Conservation (phyloP, 1,140 invertebrate genomes). For the Acarapis woodi region DNA sequence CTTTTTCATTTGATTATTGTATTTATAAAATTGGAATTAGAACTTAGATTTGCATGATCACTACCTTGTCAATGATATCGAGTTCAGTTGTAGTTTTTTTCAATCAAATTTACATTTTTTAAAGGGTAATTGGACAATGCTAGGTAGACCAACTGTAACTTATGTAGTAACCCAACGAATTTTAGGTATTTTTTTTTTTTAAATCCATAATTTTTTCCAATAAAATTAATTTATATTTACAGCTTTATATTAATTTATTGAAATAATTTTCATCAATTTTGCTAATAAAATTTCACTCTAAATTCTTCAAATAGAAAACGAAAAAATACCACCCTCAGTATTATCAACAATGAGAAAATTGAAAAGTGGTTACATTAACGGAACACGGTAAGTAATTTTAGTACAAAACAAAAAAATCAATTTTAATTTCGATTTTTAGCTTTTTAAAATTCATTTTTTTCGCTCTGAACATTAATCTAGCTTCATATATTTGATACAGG, state of each 20-base stretch:
- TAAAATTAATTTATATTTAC: slow-evolving; percentile 5
- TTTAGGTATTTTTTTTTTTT: slow-evolving; percentile 12
- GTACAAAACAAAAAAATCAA: slow-evolving; percentile 8
- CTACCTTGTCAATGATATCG: slow-evolving; percentile 67
- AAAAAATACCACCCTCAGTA: slow-evolving; percentile 66
- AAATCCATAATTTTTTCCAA: slow-evolving; percentile 2
- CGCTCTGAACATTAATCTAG: too few species aligned
- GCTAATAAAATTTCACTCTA: background rate
- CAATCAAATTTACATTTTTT: slow-evolving; percentile 62
- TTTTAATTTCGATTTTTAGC: background rate
- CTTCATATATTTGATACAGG: slow-evolving; percentile 5
- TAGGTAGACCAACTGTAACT: slow-evolving; percentile 59
- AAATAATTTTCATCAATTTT: background rate
- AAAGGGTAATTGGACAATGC: slow-evolving; percentile 61
- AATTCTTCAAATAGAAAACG: slow-evolving; percentile 36
- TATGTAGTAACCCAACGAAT: slow-evolving; percentile 21
- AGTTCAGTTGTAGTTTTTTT: slow-evolving; percentile 55
- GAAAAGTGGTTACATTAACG: slow-evolving; percentile 93
- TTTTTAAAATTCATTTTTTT: slow-evolving; percentile 10
- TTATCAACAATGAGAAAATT: slow-evolving; percentile 92
- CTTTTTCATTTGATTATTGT: too few species aligned
- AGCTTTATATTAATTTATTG: background rate
- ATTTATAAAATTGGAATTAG: too few species aligned
- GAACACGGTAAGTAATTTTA: slow-evolving; percentile 27
- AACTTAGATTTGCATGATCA: slow-evolving; percentile 74